These are phyloP conservation scores for Mycetomoellerius zeteki DNA, from an alignment of 1,140 invertebrate genomes.

Conservation along the genomic window DNA sequence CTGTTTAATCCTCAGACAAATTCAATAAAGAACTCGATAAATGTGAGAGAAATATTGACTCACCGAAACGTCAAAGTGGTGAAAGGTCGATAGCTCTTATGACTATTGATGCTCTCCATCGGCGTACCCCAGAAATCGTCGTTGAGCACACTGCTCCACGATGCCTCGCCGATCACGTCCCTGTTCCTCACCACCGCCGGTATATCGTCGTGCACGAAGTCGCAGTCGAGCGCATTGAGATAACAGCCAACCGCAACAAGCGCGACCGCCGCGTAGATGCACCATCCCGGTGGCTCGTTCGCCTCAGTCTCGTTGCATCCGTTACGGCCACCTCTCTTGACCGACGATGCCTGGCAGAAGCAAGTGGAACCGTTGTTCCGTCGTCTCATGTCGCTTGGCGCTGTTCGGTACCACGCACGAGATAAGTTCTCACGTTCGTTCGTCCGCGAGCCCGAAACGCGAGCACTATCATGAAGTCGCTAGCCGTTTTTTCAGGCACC, in stretches of 20 bases:
- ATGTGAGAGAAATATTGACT: slow-evolving; percentile 78
- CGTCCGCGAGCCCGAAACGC: slow-evolving; percentile 15
- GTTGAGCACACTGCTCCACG: slow-evolving; percentile 90
- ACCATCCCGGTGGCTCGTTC: slow-evolving; percentile 81
- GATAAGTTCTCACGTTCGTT: slow-evolving; percentile 61
- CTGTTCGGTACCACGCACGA: slow-evolving; percentile 40
- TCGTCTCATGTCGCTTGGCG: slow-evolving; percentile 75
- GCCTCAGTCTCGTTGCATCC: slow-evolving; percentile 67
- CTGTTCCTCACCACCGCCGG: slow-evolving; percentile 95
- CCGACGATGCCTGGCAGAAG: slow-evolving; percentile 73
- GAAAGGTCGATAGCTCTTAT: slow-evolving; percentile 94
- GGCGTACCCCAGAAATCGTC: slow-evolving; percentile 98
- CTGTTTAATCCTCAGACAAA: neutral
- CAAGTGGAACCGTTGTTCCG: slow-evolving; percentile 76
- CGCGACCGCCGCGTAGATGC: slow-evolving; percentile 89
- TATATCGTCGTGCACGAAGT: slow-evolving; percentile 97
- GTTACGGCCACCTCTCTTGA: slow-evolving; percentile 60
- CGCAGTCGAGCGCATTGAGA: slow-evolving; percentile 92
- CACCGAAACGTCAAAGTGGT: slow-evolving; percentile 95
- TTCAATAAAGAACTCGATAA: neutral
- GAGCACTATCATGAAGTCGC: slow-evolving; percentile 66
- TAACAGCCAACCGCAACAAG: slow-evolving; percentile 91
- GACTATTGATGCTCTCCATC: slow-evolving; percentile 93
- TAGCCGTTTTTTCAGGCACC: slow-evolving; percentile 8
- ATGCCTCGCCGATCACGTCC: slow-evolving; percentile 92